Percentiles rank a stretch among this genome's conserved stretches.
Conservation (phyloP, 2,113 vertebrate genomes). For the Saguinus midas region DNA sequence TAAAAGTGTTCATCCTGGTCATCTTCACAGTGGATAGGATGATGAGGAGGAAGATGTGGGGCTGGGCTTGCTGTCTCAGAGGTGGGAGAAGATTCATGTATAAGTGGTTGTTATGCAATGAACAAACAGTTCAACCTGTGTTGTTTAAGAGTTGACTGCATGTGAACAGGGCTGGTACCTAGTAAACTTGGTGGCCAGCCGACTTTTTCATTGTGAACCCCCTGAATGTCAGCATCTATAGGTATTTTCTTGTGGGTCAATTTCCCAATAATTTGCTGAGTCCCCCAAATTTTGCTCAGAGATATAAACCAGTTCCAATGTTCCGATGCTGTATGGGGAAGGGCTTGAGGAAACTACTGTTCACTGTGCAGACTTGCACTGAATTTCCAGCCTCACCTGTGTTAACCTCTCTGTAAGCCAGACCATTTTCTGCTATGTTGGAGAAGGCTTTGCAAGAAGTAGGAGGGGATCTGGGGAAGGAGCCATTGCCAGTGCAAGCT, state of each 20-base stretch:
- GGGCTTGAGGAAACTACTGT: background rate
- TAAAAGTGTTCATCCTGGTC: background rate
- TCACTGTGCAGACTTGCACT: background rate
- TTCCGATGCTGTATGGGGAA: background rate
- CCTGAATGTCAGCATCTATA: background rate
- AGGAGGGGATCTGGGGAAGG: background rate
- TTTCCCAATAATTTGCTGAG: background rate
- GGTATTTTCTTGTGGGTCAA: background rate
- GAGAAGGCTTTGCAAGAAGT: background rate
- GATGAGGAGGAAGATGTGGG: background rate
- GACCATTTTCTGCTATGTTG: background rate
- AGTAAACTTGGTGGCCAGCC: background rate
- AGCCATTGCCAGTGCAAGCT: background rate
- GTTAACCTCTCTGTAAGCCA: background rate
- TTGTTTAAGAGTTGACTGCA: background rate
- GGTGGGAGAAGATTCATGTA: background rate
- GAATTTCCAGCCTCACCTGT: background rate
- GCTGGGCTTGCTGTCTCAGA: background rate
- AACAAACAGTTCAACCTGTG: background rate
- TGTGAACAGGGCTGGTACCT: background rate
- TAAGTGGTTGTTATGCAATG: background rate
- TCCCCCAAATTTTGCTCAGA: background rate
- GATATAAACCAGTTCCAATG: background rate
- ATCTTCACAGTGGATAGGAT: background rate
- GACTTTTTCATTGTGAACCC: background rate